Percentiles rank a stretch among this genome's conserved stretches.
phyloP scores from a whole-genome alignment of 2,797 vertebrate genomes.

The Numenius phaeopus region DNA sequence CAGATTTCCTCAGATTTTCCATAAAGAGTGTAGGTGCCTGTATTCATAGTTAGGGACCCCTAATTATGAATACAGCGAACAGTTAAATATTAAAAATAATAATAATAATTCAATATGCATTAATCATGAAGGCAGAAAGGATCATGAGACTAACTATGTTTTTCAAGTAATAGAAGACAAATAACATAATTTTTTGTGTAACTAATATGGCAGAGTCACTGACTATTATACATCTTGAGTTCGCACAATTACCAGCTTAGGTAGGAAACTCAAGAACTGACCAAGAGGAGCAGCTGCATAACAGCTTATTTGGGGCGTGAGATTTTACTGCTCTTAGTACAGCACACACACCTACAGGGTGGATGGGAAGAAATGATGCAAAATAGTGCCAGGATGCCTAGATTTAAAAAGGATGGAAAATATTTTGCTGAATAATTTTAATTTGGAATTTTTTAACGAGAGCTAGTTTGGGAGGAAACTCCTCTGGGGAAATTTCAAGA shows the following conservation, averaged over 20 bases:
- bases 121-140: neutral
- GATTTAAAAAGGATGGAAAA: neutral
- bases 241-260: neutral
- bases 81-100: neutral
- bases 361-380: neutral
- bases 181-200: neutral
- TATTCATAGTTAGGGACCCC: neutral
- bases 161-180: neutral
- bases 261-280: neutral
- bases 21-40: too few species aligned
- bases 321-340: neutral
- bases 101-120: neutral
- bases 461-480: neutral
- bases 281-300: neutral
- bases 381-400: accelerated
- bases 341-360: neutral
- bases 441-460: neutral
- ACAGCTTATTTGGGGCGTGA: neutral
- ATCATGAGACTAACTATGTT: neutral
- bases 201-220: accelerated
- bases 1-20: neutral
- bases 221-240: neutral
- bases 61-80: neutral
- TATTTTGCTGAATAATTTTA: neutral
- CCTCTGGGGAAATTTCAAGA: neutral